Evolutionary conservation across 2,113 vertebrate genomes (phyloP), one percentile per base, ranked within the genome.

Genomic region (Sitta europaea): DNA sequence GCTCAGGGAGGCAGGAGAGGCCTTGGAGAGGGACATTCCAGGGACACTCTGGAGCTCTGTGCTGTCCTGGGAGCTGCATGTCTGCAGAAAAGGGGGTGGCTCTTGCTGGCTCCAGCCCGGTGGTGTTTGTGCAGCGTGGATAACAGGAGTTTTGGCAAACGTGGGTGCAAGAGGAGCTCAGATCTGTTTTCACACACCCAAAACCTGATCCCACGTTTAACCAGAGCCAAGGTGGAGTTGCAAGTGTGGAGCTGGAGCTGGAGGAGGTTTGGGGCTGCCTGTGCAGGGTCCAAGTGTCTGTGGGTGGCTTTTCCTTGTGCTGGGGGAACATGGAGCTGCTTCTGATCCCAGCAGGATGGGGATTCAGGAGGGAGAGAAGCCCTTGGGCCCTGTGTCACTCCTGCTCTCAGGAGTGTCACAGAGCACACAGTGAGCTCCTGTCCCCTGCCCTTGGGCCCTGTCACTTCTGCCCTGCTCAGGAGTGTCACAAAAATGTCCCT

Each of bases 261-360:
- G 27, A 53, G 35, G 61, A 79, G 33, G 4, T 5, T 40, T 38
- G 27, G 65, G 84, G 16, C 42, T 70, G 33, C 8, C 57, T n/a
- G 10, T 23, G 33, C 5, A 0, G 1, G 4, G 21, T 57, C 29
- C 0, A 0, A 33, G 16, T 9, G 27, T 18, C 47, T 0, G 0
- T 11, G 38, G 21, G 28, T 4, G 16, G 9, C 5, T 43, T 72
- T 70, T 53, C 27, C 42, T 4, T 57, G 20, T 57, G 66, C 70
- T 47, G 81, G n/a, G 4, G 38, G 53, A 48, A 5, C 1, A 0
- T 22, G 27, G 29, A 15, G 19, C 6, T 57, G 45, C n/a, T n/a
- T 25, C 24, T 3, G 5, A 9, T 19, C 33, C 33, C 68, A 80
- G 59, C 51, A 71, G 67, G 72, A 9, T 27, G 12, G 12, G 9